Evolutionary conservation across 2,797 vertebrate genomes (phyloP), one percentile per base, ranked within the genome.

Genomic region (Clarias laeviceps): DNA sequence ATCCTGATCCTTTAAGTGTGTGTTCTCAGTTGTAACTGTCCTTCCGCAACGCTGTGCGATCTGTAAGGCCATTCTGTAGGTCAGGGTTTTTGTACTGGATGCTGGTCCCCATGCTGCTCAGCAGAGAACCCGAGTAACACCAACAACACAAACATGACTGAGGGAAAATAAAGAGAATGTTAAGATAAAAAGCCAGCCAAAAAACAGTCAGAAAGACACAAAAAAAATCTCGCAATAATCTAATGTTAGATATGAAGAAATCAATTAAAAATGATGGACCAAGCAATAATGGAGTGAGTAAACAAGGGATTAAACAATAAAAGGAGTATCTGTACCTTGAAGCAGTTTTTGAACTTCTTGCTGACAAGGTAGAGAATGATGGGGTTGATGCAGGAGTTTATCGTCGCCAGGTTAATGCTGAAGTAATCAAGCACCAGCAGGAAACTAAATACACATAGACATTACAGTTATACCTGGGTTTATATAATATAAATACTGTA

Each of bases 351-450:
- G 93, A 98, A 99, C 90, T 97, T 99, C 96, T 97, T 99, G 96
- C 97, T 99, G 91, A 98, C 97, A 59, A 97, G 96, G 93, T 94
- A 98, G 80, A 99, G 96, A 88, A 98, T 96, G 89, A 99, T 98
- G 87, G 97, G 97, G 78, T 99, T 99, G 95, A 98, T 99, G 92
- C 97, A 99, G 86, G 98, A 99, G 92, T 99, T 99, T 93, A 98
- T 94, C 65, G 97, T 98, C 22, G 97, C 97, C 93, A 99, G 91
- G 91, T 98, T 99, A 86, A 97, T 96, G 87, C 97, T 93, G 83
- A 98, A 93, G 88, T 97, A 98, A 93, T 99, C 97, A 89, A 98
- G 91, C 45, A 97, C 95, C 93, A 99, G 86, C 91, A 99, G 91
- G 91, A 98, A 97, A 87, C 97, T 99, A 90, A 12, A 81, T 37